Evolutionary conservation across 2,797 vertebrate species (phyloP).

Genomic region (Pangasius djambal): DNA sequence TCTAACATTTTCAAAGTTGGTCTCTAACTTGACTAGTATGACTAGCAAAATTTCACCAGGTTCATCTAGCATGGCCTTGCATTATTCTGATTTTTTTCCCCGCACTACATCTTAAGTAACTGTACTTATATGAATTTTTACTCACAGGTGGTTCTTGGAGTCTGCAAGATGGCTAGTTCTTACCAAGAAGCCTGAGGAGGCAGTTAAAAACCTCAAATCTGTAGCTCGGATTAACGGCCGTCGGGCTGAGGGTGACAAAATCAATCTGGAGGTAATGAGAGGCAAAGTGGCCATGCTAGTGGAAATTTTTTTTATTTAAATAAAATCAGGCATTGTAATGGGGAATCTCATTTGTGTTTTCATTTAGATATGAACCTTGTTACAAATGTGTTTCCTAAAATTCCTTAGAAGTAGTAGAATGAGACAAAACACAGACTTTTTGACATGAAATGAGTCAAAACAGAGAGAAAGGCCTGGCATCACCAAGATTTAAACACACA

Average conservation of each 20-base stretch:
- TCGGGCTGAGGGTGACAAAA: slow-evolving; percentile 71
- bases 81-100: not conserved
- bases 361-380: not conserved
- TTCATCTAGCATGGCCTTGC: not conserved
- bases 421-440: not conserved
- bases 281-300: not conserved
- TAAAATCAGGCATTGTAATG: not conserved
- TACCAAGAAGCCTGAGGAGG: slow-evolving; percentile 73
- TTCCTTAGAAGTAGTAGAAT: not conserved
- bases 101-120: not conserved
- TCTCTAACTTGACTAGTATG: not conserved
- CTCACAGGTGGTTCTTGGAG: slow-evolving; percentile 84
- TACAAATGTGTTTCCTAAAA: not conserved
- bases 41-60: not conserved
- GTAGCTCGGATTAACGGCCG: slow-evolving; percentile 79
- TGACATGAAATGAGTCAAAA: not conserved
- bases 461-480: not conserved
- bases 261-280: slow-evolving; percentile 68
- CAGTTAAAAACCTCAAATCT: slow-evolving; percentile 75
- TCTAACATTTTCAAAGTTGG: not conserved
- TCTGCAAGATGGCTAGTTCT: slow-evolving; percentile 86
- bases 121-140: not conserved
- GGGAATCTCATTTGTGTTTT: not conserved
- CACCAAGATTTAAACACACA: not conserved
- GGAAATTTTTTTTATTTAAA: not conserved